These are phyloP conservation scores for Tamandua tetradactyla DNA, from an alignment of 2,797 vertebrate genomes.

Conservation along the genomic window DNA sequence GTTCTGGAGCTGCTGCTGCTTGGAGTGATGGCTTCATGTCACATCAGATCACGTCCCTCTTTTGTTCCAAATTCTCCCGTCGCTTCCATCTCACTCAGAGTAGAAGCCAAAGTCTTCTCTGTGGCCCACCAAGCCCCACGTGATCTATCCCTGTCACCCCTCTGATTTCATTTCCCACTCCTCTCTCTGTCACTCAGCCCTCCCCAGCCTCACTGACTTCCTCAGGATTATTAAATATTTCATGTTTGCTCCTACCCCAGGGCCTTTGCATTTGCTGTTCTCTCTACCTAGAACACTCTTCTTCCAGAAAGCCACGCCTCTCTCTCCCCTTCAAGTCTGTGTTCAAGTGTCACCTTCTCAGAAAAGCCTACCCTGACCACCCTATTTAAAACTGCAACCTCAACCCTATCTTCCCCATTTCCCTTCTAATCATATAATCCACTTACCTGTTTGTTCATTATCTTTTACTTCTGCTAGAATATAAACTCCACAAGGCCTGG, in stretches of 20 bases:
- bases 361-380: background rate
- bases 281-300: background rate
- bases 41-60: background rate
- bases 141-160: background rate
- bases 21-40: background rate
- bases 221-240: background rate
- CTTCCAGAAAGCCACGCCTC: background rate
- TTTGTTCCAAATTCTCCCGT: background rate
- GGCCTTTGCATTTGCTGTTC: background rate
- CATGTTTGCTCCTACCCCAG: background rate
- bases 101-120: conserved; percentile 20
- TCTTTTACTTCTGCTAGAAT: background rate
- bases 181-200: background rate
- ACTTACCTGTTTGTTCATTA: conserved; percentile 16
- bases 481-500: background rate
- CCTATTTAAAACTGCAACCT: conserved; percentile 22
- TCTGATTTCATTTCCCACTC: background rate
- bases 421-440: background rate
- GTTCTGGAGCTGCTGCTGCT: background rate
- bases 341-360: background rate
- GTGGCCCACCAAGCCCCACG: background rate
- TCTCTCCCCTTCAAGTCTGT: background rate
- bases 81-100: background rate
- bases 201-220: background rate
- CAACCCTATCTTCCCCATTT: background rate